Percentiles rank a stretch among this genome's conserved stretches.
These are phyloP conservation scores for Vulpes ferrilata DNA, from an alignment of 2,113 vertebrate species.

Conservation along the genomic window DNA sequence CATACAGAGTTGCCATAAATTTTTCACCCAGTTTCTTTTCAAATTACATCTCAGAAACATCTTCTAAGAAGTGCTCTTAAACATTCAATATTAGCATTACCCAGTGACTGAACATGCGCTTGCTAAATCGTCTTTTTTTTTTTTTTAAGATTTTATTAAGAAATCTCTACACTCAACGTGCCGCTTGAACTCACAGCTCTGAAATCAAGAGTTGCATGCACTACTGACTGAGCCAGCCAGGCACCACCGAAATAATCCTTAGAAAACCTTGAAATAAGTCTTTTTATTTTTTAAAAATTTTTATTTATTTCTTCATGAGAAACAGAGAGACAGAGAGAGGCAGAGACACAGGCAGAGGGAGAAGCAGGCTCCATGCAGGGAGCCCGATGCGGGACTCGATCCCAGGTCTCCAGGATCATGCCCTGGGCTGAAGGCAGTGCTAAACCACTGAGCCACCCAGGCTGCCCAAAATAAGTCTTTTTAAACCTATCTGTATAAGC, in stretches of 20 bases:
- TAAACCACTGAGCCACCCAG: no score
- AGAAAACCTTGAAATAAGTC: no score
- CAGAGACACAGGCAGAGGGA: no score
- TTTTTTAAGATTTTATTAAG: not conserved
- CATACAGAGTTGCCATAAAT: not conserved
- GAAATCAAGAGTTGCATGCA: not conserved
- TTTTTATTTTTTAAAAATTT: no score
- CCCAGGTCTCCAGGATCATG: no score
- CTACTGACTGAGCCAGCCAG: not conserved
- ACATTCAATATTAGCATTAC: not conserved
- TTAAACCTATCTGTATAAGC: not conserved
- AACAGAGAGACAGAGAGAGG: no score
- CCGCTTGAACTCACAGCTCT: not conserved
- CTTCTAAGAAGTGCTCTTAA: not conserved
- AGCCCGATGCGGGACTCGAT: no score
- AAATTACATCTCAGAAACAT: not conserved
- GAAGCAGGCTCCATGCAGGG: no score
- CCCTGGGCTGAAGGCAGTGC: no score
- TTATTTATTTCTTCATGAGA: no score
- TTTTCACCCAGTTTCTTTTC: not conserved
- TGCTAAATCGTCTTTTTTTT: not conserved
- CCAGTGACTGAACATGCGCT: not conserved
- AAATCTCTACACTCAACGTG: not conserved
- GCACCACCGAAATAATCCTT: not conserved
- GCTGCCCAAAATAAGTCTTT: not conserved